These are phyloP conservation scores for Neolamprologus ventralis DNA, from an alignment of 2,113 vertebrate species.

Conservation along the genomic window DNA sequence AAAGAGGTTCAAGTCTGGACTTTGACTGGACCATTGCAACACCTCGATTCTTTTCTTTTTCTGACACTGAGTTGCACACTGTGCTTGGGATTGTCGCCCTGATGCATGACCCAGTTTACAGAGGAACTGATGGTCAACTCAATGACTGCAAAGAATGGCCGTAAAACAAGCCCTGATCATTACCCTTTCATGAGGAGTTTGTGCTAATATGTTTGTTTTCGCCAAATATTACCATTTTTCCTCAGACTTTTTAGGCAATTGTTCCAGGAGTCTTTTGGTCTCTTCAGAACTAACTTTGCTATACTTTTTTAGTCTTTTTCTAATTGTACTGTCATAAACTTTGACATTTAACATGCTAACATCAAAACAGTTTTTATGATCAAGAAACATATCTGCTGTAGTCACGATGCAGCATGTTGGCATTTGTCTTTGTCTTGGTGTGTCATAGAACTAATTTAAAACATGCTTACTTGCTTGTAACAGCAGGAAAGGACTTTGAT, in stretches of 20 bases:
- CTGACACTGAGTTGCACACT: not conserved
- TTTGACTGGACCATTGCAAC: not conserved
- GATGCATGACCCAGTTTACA: not conserved
- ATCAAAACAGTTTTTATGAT: not conserved
- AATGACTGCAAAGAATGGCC: not conserved
- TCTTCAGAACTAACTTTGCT: not conserved
- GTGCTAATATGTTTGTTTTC: not conserved
- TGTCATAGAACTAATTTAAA: not conserved
- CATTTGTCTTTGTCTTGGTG: not conserved
- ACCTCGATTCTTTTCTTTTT: not conserved
- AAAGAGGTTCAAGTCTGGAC: not conserved
- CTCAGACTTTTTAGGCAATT: not conserved
- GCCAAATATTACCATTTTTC: not conserved
- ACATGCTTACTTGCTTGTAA: not conserved
- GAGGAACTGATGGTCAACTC: not conserved
- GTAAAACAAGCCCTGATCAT: not conserved
- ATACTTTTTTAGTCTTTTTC: not conserved
- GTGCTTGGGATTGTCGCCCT: not conserved
- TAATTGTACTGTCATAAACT: not conserved
- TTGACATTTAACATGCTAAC: not conserved
- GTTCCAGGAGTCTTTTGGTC: not conserved
- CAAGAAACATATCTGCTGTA: not conserved
- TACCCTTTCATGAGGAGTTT: not conserved
- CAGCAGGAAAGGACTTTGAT: not conserved
- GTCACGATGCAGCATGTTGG: not conserved